Evolutionary conservation across 2,888 invertebrate species (phyloP).

Genomic region (Andrena bucephala): DNA sequence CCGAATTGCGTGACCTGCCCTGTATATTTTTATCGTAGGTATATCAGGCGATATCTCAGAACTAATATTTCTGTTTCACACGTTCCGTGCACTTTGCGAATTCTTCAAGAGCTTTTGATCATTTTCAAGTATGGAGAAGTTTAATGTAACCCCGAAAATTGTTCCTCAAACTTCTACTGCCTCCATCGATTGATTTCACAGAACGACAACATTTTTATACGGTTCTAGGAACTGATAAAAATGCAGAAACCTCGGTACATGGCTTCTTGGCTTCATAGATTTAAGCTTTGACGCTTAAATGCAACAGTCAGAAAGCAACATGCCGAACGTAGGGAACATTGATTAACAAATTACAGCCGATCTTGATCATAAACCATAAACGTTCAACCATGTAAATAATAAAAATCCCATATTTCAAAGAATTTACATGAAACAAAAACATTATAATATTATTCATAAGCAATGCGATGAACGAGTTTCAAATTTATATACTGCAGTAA

Average conservation of each 20-base stretch:
- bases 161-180: not conserved
- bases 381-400: not conserved
- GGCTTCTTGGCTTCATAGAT: constrained; percentile 70
- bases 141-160: not conserved
- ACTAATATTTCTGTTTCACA: not conserved
- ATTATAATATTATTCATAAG: not conserved
- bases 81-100: not conserved
- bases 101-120: not conserved
- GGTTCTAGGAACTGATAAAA: constrained; percentile 1
- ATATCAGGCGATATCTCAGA: not conserved
- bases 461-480: too few relatives aligned
- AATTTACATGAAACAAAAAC: not conserved
- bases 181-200: not conserved
- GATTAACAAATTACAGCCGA: constrained; percentile 1
- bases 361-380: not conserved
- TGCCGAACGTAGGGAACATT: constrained; percentile 1
- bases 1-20: too few relatives aligned
- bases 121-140: not conserved
- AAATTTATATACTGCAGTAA: too few relatives aligned
- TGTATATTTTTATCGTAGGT: too few relatives aligned
- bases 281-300: constrained; percentile 69
- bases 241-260: constrained; percentile 40
- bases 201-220: constrained; percentile 7
- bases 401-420: not conserved
- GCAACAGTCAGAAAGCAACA: constrained; percentile 14